Conservation (phyloP, 64 coral and sea anemone species). For the Pocillopora verrucosa region DNA sequence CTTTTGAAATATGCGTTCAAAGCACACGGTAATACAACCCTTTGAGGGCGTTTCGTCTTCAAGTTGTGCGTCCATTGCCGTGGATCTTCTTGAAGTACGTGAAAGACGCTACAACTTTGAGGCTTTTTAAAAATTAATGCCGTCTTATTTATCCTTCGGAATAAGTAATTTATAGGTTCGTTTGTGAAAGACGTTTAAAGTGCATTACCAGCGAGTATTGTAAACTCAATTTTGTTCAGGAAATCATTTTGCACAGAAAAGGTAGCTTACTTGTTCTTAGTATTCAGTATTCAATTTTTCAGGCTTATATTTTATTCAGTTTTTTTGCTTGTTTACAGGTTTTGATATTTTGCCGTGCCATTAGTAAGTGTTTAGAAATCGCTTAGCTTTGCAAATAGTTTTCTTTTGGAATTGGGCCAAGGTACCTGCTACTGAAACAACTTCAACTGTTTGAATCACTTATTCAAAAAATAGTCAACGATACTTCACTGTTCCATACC, state of each 20-base stretch:
- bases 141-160: neutral
- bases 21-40: constrained; percentile 15
- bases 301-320: neutral
- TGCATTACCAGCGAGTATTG: too few species aligned
- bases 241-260: neutral
- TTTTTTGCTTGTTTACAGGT: neutral
- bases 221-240: neutral
- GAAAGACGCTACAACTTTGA: constrained; percentile 8
- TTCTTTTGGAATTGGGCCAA: constrained; percentile 15
- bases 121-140: constrained; percentile 35
- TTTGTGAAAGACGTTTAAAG: neutral
- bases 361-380: neutral
- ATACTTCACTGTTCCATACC: neutral
- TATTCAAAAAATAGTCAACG: too few species aligned
- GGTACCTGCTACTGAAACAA: constrained; percentile 12
- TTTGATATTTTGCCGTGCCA: neutral
- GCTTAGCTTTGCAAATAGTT: neutral
- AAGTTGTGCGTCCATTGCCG: neutral
- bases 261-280: too few species aligned
- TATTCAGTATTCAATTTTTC: too few species aligned
- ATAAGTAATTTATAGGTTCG: neutral
- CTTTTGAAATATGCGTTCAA: constrained; percentile 33
- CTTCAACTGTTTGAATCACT: neutral
- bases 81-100: neutral
- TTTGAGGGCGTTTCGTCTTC: constrained; percentile 15